Conservation (phyloP, 1,140 invertebrate species). For the Chionoecetes opilio region DNA sequence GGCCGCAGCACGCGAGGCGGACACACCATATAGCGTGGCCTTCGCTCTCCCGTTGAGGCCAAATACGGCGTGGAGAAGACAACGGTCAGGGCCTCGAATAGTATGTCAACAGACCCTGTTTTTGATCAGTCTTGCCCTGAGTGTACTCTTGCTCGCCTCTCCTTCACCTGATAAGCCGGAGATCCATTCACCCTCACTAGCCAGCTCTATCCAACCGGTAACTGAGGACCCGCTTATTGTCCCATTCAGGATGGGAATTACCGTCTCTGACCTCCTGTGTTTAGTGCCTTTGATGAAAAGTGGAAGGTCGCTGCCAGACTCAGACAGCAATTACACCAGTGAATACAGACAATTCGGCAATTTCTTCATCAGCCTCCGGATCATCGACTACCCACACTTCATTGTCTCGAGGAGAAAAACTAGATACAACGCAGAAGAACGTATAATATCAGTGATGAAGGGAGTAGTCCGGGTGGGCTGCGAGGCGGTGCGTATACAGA, state of each 20-base stretch:
- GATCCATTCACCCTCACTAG: not conserved
- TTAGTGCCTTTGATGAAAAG: slow-evolving; percentile 1
- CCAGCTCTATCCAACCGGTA: not conserved
- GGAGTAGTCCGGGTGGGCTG: not conserved
- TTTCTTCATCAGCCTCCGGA: slow-evolving; percentile 27
- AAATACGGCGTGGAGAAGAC: not conserved
- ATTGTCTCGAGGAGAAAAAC: not conserved
- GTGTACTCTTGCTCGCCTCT: not conserved
- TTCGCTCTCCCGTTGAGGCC: not conserved
- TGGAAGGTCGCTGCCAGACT: not conserved
- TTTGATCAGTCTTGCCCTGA: not conserved
- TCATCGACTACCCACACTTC: slow-evolving; percentile 18
- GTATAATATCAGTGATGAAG: slow-evolving; percentile 19
- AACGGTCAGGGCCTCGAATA: not conserved
- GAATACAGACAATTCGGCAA: not conserved
- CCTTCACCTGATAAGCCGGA: slow-evolving; percentile 2
- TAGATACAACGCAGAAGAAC: not conserved
- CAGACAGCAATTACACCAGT: not conserved
- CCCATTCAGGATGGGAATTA: not conserved
- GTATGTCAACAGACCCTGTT: not conserved
- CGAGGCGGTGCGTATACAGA: not conserved
- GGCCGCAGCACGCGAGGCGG: slow-evolving; percentile 8
- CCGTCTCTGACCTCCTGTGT: not conserved
- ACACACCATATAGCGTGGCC: not conserved
- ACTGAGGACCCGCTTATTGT: not conserved